Evolutionary conservation across 92 coral and sea anemone genomes (phyloP).

Genomic region (Epizoanthus rinbou): DNA sequence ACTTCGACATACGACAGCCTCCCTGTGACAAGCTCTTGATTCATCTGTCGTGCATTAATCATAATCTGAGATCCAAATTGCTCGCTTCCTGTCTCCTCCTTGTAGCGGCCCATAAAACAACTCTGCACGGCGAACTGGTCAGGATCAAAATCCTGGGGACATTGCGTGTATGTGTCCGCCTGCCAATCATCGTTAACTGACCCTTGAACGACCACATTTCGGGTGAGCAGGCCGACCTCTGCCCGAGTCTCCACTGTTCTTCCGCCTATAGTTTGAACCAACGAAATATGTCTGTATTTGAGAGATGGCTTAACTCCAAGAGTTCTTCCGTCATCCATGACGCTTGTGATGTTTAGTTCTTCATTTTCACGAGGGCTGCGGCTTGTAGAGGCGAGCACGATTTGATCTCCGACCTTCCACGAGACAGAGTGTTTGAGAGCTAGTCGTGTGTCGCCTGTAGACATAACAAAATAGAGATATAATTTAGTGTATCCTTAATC

Average conservation of each 20-base stretch:
- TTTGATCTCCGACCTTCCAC: slow-evolving; percentile 77
- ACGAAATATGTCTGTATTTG: slow-evolving; percentile 72
- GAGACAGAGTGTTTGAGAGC: slow-evolving; percentile 71
- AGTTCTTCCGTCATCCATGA: slow-evolving; percentile 61
- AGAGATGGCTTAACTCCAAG: slow-evolving; percentile 69
- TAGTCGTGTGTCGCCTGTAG: slow-evolving; percentile 63
- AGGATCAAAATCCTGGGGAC: slow-evolving; percentile 82
- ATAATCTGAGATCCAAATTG: slow-evolving; percentile 91
- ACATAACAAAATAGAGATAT: not conserved
- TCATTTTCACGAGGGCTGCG: slow-evolving; percentile 79
- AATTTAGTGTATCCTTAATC: too few relatives aligned
- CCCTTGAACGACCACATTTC: slow-evolving; percentile 92
- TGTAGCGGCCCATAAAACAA: slow-evolving; percentile 87
- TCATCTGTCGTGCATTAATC: slow-evolving; percentile 78
- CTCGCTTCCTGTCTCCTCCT: slow-evolving; percentile 66
- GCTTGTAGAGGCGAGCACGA: slow-evolving; percentile 90
- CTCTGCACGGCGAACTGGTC: slow-evolving; percentile 89
- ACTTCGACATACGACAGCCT: slow-evolving; percentile 84
- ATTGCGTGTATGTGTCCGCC: slow-evolving; percentile 57
- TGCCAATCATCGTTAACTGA: slow-evolving; percentile 80
- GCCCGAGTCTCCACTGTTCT: slow-evolving; percentile 78
- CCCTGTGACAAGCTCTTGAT: slow-evolving; percentile 82
- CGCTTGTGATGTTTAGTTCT: slow-evolving; percentile 69
- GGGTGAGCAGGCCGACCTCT: slow-evolving; percentile 93
- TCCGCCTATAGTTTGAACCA: slow-evolving; percentile 73